These are phyloP conservation scores for Lepus americanus DNA, from an alignment of 2,113 vertebrate species.

Conservation along the genomic window DNA sequence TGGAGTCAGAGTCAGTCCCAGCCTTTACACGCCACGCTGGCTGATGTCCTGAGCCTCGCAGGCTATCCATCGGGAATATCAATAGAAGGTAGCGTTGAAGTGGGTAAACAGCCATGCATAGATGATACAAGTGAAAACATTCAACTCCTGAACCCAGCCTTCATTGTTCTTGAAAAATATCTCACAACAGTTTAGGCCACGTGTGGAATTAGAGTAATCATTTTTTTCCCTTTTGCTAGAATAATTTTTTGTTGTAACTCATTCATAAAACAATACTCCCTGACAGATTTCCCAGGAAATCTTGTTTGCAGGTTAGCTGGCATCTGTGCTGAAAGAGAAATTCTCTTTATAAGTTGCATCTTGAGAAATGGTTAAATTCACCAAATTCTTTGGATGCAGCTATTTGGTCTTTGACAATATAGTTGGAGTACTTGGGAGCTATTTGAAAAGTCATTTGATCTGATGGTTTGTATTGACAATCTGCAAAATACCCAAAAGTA, in stretches of 20 bases:
- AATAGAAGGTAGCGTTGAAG: background rate
- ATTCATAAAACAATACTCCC: background rate
- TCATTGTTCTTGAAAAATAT: constrained; percentile 51
- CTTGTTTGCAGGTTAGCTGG: background rate
- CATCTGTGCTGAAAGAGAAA: background rate
- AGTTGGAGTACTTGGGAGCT: constrained; percentile 23
- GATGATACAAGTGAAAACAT: background rate
- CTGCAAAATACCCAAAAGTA: constrained; percentile 52
- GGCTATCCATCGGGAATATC: background rate
- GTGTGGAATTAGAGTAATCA: background rate
- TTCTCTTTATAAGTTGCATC: background rate
- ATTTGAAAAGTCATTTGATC: constrained; percentile 51
- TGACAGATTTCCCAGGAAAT: constrained; percentile 35
- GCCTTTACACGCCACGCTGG: accelerated
- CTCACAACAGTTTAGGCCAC: constrained; percentile 46
- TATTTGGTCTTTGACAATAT: constrained; percentile 26
- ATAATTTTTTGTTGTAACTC: constrained; percentile 29
- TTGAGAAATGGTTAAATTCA: constrained; percentile 57
- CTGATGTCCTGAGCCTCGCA: too few relatives aligned
- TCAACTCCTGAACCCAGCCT: background rate
- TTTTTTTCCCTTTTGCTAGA: background rate
- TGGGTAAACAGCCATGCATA: background rate
- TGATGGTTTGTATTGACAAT: background rate
- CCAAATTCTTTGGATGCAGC: background rate
- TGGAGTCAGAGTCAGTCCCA: too few relatives aligned